Base-by-base conservation (phyloP, 1,140 invertebrate species). In the Scaptomyza hsui region DNA sequence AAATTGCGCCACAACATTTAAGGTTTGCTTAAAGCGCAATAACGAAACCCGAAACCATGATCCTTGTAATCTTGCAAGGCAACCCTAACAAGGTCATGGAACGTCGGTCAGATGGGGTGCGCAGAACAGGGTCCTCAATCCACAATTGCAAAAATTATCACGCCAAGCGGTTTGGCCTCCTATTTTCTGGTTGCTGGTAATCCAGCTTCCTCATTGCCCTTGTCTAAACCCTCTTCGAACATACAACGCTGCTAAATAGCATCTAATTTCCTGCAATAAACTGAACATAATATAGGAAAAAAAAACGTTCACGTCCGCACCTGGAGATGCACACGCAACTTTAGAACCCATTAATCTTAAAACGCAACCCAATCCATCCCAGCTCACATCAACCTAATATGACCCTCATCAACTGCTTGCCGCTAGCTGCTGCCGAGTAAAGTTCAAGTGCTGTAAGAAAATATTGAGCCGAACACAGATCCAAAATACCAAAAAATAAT, bases 241-340 rank as follows among this genome's bases (percentile, higher is more conserved):
- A 85, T 68, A 82, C 82, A 86, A 88, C 82, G 75, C 60, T 89
- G 74, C 78, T 89, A 89, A 89, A 89, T 89, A 89, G 86, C 86
- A 89, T 80, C 86, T 89, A 89, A 89, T 89, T 89, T 89, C 75
- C 86, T 86, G 80, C 81, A 75, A 89, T 89, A 89, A 89, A 89
- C 86, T 89, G 80, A 77, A 77, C 80, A 89, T 89, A 89, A 89
- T 86, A 81, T 71, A 52, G 48, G 47, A 52, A 41, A 67, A 60
- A 69, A 53, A 63, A 49, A 64, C 72, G 79, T 76, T 85, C 80
- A 85, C 61, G 52, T 21, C 48, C 41, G 60, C 41, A 44, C n/a
- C 48, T n/a, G 16, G 37, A 56, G 12, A 49, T 32, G 47, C 47
- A 3, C n/a, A 57, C 26, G 35, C 18, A 61, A 44, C 18, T 39